phyloP scores from a whole-genome alignment of 2,888 invertebrate genomes.

The Hirtodrosophila histrioides region DNA sequence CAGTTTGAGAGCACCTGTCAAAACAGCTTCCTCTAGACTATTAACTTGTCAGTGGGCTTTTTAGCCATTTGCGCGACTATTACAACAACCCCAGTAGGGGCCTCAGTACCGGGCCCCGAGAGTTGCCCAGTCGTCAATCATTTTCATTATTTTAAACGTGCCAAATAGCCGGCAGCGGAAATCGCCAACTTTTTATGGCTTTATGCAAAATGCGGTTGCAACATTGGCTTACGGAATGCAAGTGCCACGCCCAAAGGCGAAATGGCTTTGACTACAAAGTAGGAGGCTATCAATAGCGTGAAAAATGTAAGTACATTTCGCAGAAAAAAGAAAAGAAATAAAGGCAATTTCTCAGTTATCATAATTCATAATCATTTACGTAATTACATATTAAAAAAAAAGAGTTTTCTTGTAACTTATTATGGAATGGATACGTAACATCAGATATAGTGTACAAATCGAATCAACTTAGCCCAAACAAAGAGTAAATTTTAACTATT shows the following conservation, averaged over 20 bases:
- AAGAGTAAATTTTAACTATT: too few relatives aligned
- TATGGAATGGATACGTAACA: too few relatives aligned
- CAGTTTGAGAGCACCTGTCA: constrained; percentile 43
- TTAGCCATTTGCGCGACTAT: constrained; percentile 52
- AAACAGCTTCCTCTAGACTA: constrained; percentile 67
- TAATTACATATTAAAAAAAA: too few relatives aligned
- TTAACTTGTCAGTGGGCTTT: constrained; percentile 72
- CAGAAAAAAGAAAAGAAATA: not conserved
- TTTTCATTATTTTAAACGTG: constrained; percentile 72
- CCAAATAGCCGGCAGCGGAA: constrained; percentile 70
- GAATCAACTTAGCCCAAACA: too few relatives aligned
- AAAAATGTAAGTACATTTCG: constrained; percentile 11
- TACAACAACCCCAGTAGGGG: constrained; percentile 33
- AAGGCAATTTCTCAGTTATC: not conserved
- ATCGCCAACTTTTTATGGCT: constrained; percentile 59
- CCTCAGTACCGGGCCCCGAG: constrained; percentile 15
- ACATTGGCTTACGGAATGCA: constrained; percentile 24
- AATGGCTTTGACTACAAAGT: constrained; percentile 14
- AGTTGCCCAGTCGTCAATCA: constrained; percentile 60
- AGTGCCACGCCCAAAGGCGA: constrained; percentile 28
- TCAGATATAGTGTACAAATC: too few relatives aligned
- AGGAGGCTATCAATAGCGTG: constrained; percentile 12
- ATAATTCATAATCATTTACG: too few relatives aligned
- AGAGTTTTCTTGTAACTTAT: too few relatives aligned
- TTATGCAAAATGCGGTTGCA: constrained; percentile 33